Evolutionary conservation across 2,797 vertebrate genomes (phyloP).

Genomic region (Mus caroli): DNA sequence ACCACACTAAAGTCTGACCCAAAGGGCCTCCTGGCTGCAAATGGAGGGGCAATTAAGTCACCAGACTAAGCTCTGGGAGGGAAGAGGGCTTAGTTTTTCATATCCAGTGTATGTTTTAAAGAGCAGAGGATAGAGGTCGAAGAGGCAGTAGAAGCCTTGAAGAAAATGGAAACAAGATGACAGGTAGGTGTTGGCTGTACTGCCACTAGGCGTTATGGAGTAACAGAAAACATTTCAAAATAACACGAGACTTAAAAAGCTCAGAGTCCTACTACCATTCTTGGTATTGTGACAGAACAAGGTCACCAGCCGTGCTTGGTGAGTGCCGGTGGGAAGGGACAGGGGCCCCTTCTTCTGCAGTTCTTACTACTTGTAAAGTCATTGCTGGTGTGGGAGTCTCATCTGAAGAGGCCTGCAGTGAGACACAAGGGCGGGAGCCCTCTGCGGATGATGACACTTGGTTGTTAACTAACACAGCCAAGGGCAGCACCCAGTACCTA

Average conservation of each 20-base stretch:
- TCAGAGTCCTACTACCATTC: background rate
- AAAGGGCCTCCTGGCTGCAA: constrained; percentile 60
- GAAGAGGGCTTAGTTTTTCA: constrained; percentile 68
- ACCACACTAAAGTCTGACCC: constrained; percentile 77
- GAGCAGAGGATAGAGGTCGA: constrained; percentile 31
- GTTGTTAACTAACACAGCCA: constrained; percentile 77
- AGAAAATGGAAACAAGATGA: constrained; percentile 55
- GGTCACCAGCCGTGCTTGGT: background rate
- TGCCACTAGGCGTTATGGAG: constrained; percentile 5
- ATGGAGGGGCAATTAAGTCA: constrained; percentile 79
- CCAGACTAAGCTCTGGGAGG: constrained; percentile 65
- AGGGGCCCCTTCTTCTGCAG: background rate
- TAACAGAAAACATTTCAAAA: constrained; percentile 60
- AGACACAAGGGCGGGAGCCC: constrained; percentile 67
- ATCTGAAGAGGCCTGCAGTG: constrained; percentile 65
- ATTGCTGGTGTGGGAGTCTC: constrained; percentile 61
- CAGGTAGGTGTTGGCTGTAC: constrained; percentile 27
- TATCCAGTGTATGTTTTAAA: constrained; percentile 58
- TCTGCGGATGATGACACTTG: constrained; percentile 55
- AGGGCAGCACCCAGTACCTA: constrained; percentile 53
- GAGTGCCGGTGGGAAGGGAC: background rate
- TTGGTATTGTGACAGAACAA: background rate
- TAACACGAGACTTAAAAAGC: constrained; percentile 51
- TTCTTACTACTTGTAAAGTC: background rate
- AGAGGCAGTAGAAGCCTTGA: constrained; percentile 35